Base-by-base conservation (phyloP, 1,140 invertebrate species). In the Drosophila ficusphila region DNA sequence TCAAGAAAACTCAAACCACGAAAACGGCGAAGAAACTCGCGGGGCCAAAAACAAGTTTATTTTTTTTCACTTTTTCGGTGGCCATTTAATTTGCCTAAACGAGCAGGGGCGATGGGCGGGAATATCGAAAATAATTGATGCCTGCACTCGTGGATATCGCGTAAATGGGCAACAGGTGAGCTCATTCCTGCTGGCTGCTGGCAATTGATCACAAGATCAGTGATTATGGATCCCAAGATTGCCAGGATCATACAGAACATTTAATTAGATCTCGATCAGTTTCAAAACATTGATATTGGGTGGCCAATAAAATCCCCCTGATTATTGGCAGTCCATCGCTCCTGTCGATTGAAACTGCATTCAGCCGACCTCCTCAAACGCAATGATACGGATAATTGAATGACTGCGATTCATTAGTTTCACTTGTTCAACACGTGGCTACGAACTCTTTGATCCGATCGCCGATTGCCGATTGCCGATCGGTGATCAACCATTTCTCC, bases 391-490 rank as follows among this genome's bases (percentile, higher is more conserved):
- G n/a, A n/a, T n/a, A 19, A 21, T 33, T 18, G 9, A 14, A 29
- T 51, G 31, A 69, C 68, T 69, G 31, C 51, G 25, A 56, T 69
- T 69, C 65, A 56, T 69, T 58, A 70, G 31, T 29, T 29, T 48
- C 51, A 70, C 67, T 70, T 70, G 64, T 62, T 46, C 16, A 69
- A 36, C 62, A 67, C 58, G 62, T 65, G 60, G 60, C 62, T 36
- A 21, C 11, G 14, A 39, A 6, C 9, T 11, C 21, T 12, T 19
- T 9, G 9, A 9, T n/a, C 19, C 34, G 21, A 39, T 25, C 31
- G 8, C 3, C 5, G 27, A 25, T 21, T n/a, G 11, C 19, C 9
- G 39, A 53, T 39, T 14, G 11, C 14, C 12, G 27, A 23, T 18
- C 18, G 4, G 6, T 16, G 33, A 25, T 44, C 41, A 12, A 6